A percentile compares a stretch with the other conserved stretches of the same genome.
phyloP scores from a whole-genome alignment of 1,140 invertebrate genomes.

The Lasaia peninsularis region DNA sequence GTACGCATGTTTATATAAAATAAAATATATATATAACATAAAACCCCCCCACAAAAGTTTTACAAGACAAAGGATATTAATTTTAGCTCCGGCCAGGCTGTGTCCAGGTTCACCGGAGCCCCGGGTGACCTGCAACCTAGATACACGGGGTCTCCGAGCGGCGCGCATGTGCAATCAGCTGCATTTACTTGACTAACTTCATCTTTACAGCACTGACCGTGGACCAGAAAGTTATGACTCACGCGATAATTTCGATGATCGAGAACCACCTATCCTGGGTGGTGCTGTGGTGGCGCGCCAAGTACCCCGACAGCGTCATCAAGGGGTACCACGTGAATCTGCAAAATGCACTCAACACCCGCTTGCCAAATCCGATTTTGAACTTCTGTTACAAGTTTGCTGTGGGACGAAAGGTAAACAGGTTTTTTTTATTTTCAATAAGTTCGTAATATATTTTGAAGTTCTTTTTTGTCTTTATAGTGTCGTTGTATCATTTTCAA shows the following conservation, averaged over 20 bases:
- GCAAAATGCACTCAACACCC: slow-evolving; percentile 90
- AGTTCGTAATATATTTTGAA: neutral
- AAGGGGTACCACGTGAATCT: slow-evolving; percentile 94
- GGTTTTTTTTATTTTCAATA: neutral
- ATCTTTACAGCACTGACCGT: slow-evolving; percentile 79
- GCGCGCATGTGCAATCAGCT: slow-evolving; percentile 51
- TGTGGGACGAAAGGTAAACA: slow-evolving; percentile 89
- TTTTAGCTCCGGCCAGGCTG: slow-evolving; percentile 5
- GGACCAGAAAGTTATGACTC: slow-evolving; percentile 91
- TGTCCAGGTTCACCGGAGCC: slow-evolving; percentile 1
- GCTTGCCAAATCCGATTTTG: slow-evolving; percentile 91
- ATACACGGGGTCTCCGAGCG: slow-evolving; percentile 15
- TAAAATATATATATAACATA: too few relatives aligned
- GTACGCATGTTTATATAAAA: too few relatives aligned
- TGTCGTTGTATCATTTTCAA: too few relatives aligned
- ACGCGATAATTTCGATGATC: slow-evolving; percentile 96
- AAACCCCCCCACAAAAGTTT: too few relatives aligned
- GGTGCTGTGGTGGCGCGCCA: slow-evolving; percentile 91
- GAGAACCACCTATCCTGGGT: slow-evolving; percentile 96
- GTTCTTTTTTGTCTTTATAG: too few relatives aligned
- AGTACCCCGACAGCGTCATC: slow-evolving; percentile 89
- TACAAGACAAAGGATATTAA: too few relatives aligned
- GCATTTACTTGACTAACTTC: slow-evolving; percentile 20
- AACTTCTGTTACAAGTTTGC: slow-evolving; percentile 94
- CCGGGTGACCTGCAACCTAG: slow-evolving; percentile 35